A percentile compares a stretch with the other conserved stretches of the same genome.
These are phyloP conservation scores for Salvator merianae DNA, from an alignment of 2,113 vertebrate species.

Conservation along the genomic window DNA sequence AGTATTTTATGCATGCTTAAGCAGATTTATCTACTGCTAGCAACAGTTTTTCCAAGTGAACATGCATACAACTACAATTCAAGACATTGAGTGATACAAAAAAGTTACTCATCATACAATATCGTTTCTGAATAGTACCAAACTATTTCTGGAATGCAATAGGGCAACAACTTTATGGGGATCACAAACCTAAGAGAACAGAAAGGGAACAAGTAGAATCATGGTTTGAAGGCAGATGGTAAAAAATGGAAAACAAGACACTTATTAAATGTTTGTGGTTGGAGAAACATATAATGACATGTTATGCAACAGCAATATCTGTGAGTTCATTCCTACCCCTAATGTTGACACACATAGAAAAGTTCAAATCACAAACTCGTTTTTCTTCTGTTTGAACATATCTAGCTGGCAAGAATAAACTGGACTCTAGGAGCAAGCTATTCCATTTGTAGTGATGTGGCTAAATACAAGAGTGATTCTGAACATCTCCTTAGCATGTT, in stretches of 20 bases:
- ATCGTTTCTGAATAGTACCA: background rate
- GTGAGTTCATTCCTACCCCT: background rate
- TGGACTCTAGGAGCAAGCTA: background rate
- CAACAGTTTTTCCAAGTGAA: background rate
- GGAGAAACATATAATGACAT: background rate
- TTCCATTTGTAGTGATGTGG: background rate
- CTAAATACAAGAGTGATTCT: background rate
- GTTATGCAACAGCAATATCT: background rate
- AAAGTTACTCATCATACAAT: background rate
- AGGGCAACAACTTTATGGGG: background rate
- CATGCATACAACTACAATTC: background rate
- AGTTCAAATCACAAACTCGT: background rate
- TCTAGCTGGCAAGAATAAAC: background rate
- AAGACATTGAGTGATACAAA: background rate
- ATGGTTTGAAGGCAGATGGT: background rate
- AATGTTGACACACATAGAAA: background rate
- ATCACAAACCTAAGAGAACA: background rate
- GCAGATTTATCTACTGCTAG: background rate
- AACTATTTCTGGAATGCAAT: constrained; percentile 4
- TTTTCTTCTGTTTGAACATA: background rate
- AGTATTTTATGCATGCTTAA: background rate
- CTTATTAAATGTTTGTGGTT: background rate
- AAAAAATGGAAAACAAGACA: background rate
- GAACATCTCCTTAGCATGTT: background rate
- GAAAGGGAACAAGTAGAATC: background rate